Conservation (phyloP, 2,888 invertebrate genomes). For the Macroteleia sp. region DNA sequence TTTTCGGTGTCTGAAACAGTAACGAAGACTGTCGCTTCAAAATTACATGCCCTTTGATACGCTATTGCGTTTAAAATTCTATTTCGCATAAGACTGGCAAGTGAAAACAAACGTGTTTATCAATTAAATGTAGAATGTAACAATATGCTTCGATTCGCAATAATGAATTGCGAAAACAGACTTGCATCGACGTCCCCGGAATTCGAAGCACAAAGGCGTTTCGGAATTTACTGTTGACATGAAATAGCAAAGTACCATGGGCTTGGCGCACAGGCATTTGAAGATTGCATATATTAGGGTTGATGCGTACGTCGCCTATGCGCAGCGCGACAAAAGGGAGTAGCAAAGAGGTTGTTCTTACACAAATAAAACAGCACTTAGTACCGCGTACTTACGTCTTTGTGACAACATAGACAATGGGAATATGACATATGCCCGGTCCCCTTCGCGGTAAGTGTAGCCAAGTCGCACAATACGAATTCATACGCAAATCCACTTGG, state of each 20-base stretch:
- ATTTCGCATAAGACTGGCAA: too few relatives aligned
- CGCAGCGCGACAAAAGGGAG: constrained; percentile 67
- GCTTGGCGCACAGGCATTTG: too few relatives aligned
- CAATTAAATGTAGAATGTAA: constrained; percentile 27
- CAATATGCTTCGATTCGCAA: constrained; percentile 25
- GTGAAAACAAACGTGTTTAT: too few relatives aligned
- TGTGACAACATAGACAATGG: constrained; percentile 82
- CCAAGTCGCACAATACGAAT: constrained; percentile 72
- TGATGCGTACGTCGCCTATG: constrained; percentile 58
- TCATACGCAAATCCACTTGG: constrained; percentile 79
- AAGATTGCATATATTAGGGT: too few relatives aligned
- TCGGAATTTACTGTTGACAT: constrained; percentile 53
- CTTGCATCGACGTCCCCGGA: constrained; percentile 31
- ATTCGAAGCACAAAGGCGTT: constrained; percentile 49
- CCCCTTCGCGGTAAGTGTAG: constrained; percentile 71
- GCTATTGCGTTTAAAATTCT: too few relatives aligned
- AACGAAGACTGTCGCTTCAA: too few relatives aligned
- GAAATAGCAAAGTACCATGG: constrained; percentile 58
- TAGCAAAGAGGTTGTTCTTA: constrained; percentile 81
- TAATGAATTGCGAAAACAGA: constrained; percentile 35
- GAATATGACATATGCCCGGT: constrained; percentile 82
- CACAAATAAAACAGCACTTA: constrained; percentile 83
- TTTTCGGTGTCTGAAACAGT: too few relatives aligned
- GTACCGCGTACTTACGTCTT: constrained; percentile 78
- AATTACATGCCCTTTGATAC: too few relatives aligned